These are phyloP conservation scores for Hyperoplus lanceolatus DNA, from an alignment of 2,797 vertebrate genomes.

Conservation along the genomic window DNA sequence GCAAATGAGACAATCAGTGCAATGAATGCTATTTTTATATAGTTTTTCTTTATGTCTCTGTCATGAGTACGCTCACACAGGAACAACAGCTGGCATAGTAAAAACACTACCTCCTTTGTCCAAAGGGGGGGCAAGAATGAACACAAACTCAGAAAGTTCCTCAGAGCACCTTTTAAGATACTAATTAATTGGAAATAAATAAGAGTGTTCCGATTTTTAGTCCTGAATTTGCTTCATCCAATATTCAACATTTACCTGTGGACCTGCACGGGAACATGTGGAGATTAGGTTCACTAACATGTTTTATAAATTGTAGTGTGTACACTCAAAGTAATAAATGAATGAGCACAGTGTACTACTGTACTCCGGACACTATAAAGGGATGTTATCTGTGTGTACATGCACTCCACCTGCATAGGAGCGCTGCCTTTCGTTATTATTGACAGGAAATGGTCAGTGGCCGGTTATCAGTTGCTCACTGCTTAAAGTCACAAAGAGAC, in stretches of 20 bases:
- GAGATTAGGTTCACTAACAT: neutral
- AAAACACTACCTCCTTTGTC: too few relatives aligned
- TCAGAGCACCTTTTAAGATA: neutral
- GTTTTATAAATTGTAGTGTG: neutral
- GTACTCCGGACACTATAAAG: conserved; percentile 25
- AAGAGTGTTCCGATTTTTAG: neutral
- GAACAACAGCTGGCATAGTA: too few relatives aligned
- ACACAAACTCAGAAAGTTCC: too few relatives aligned
- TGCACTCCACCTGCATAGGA: conserved; percentile 21
- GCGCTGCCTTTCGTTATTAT: conserved; percentile 32
- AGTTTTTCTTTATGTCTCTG: too few relatives aligned
- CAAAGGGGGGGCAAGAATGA: too few relatives aligned
- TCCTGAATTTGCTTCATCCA: neutral
- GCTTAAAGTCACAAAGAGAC: conserved; percentile 35
- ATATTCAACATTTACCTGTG: neutral
- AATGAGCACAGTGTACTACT: neutral
- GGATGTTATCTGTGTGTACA: conserved; percentile 30
- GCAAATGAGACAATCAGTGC: too few relatives aligned
- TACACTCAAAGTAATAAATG: conserved; percentile 21
- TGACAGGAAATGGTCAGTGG: conserved; percentile 39
- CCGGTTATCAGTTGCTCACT: conserved; percentile 40
- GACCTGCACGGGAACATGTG: neutral
- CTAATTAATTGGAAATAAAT: neutral
- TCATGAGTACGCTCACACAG: too few relatives aligned
- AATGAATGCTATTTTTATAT: too few relatives aligned